Base-by-base conservation (phyloP, 2,888 invertebrate species). In the Thereva nobilitata region DNA sequence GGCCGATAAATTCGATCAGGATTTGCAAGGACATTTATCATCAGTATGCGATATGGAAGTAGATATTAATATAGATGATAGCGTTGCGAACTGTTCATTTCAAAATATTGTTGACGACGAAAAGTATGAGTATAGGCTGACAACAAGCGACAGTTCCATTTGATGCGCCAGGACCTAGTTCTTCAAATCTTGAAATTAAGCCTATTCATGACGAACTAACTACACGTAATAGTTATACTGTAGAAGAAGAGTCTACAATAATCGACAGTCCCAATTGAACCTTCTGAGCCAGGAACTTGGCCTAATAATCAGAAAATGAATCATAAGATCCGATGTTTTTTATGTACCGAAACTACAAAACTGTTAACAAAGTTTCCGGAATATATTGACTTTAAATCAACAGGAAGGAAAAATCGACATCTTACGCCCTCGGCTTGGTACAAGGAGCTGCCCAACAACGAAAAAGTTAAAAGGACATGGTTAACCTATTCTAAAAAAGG, bases 261-360 rank as follows among this genome's bases (percentile, higher is more conserved):
- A n/a, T n/a, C n/a, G n/a, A n/a, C n/a, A n/a, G n/a, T n/a, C n/a
- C n/a, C n/a, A n/a, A n/a, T 34, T 23, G 34, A 52, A 23, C 12
- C 34, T 12, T 23, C 34, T 2, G 52, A 52, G 9, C 52, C 52
- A 52, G 52, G 52, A 23, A 52, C 52, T 23, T 52, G 4, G 52
- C 34, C 52, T 12, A 34, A 23, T 23, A 12, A 4, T 34, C 23
- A 52, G 34, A 52, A 52, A 52, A 12, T 52, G 9, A 54, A 35
- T n/a, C 37, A 54, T 54, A 35, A 54, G 38, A n/a, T n/a, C n/a
- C 54, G 34, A 50, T 23, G 50, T 10, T 50, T 34, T 23, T 50
- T 50, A 10, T 50, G 10, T 4, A 50, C 12, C 50, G 34, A 50
- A 10, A 45, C 12, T 45, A 45, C 45, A 10, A 45, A 45, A 45